Percentiles rank a stretch among this genome's conserved stretches.
phyloP scores from a whole-genome alignment of 2,797 vertebrate genomes.

The Chelidonichthys spinosus region DNA sequence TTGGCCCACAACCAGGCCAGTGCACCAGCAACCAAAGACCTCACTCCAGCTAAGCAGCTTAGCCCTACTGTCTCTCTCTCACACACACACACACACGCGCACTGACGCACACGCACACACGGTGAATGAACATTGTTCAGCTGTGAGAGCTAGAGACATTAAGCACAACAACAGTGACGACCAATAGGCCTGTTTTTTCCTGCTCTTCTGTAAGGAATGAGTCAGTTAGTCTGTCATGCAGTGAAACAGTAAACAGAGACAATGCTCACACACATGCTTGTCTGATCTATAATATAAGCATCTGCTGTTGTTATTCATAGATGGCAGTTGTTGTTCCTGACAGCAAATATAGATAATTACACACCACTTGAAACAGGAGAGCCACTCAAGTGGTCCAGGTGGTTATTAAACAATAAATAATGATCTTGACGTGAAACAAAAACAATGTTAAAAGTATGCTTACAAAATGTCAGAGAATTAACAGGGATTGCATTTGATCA shows the following conservation, averaged over 20 bases:
- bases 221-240: conserved; percentile 16
- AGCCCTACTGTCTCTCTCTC: conserved; percentile 63
- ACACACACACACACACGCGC: conserved; percentile 26
- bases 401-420: conserved; percentile 4
- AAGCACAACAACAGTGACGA: conserved; percentile 28
- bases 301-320: neutral
- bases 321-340: neutral
- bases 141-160: conserved; percentile 43
- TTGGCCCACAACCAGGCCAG: conserved; percentile 61
- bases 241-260: conserved; percentile 18
- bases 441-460: neutral
- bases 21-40: conserved; percentile 64
- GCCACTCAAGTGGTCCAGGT: neutral
- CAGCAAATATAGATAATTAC: neutral
- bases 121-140: conserved; percentile 63
- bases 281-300: conserved; percentile 11
- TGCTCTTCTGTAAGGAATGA: conserved; percentile 10
- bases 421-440: neutral
- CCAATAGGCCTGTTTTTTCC: conserved; percentile 27
- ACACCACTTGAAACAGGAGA: neutral
- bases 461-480: neutral
- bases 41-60: conserved; percentile 75
- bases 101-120: too few species aligned
- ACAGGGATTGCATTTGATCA: neutral
- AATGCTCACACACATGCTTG: conserved; percentile 2